Evolutionary conservation across 2,797 vertebrate species (phyloP).

Genomic region (Cacajao melanocephalus): DNA sequence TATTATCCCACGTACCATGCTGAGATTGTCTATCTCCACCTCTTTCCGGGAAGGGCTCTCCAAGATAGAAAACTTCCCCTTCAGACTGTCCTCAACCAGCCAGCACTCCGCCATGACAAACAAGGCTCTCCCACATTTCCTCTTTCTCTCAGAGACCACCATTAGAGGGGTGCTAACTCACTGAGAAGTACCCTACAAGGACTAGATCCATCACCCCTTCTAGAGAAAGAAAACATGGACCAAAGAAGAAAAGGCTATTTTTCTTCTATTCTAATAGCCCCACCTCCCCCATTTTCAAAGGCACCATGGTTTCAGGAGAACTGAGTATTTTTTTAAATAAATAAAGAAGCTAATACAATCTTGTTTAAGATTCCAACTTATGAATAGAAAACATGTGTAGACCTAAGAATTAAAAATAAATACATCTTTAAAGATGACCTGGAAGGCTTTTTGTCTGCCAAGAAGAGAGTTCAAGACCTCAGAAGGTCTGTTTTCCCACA

Average conservation of each 20-base stretch:
- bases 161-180: neutral
- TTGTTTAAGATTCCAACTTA: conserved; percentile 55
- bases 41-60: neutral
- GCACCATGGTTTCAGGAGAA: conserved; percentile 60
- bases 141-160: neutral
- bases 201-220: neutral
- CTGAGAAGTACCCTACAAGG: neutral
- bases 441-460: conserved; percentile 44
- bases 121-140: neutral
- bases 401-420: conserved; percentile 65
- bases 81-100: neutral
- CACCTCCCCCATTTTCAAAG: conserved; percentile 23
- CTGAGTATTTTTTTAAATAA: conserved; percentile 48
- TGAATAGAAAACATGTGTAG: conserved; percentile 63
- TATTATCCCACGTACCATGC: neutral
- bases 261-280: neutral
- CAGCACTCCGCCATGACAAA: neutral
- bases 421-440: conserved; percentile 41
- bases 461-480: conserved; percentile 44
- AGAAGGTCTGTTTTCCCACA: conserved; percentile 47
- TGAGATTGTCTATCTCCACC: neutral
- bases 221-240: conserved; percentile 11
- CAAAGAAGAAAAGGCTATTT: conserved; percentile 10
- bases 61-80: neutral
- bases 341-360: conserved; percentile 35